Evolutionary conservation across 2,797 vertebrate species (phyloP).

Genomic region (Scyliorhinus canicula): DNA sequence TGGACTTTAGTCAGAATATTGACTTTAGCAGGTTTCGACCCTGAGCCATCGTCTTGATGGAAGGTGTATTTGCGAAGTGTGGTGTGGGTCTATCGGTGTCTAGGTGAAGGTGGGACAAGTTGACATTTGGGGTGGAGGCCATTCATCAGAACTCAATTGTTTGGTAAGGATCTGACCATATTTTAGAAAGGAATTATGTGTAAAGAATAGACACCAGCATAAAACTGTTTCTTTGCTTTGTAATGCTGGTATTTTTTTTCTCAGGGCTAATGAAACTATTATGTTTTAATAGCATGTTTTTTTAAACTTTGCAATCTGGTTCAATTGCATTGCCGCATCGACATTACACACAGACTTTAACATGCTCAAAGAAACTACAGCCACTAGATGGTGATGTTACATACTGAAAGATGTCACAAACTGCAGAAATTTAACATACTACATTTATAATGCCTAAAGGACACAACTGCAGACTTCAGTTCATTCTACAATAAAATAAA

Average conservation of each 20-base stretch:
- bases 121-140: background rate
- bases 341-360: background rate
- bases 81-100: background rate
- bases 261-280: background rate
- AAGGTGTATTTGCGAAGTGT: background rate
- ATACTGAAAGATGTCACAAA: background rate
- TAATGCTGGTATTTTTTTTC: background rate
- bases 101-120: background rate
- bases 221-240: no score
- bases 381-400: slow-evolving; percentile 11
- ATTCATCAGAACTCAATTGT: background rate
- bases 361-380: no score
- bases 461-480: background rate
- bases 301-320: no score
- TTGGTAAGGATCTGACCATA: background rate
- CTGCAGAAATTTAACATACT: background rate
- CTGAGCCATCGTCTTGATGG: background rate
- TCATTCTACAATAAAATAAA: background rate
- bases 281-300: background rate
- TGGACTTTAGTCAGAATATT: background rate
- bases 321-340: no score
- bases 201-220: background rate
- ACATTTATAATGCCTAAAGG: background rate
- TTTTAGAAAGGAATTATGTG: background rate
- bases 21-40: background rate